A percentile compares a stretch with the other conserved stretches of the same genome.
Evolutionary conservation across 2,797 vertebrate genomes (phyloP).

Genomic region (Tenualosa ilisha): DNA sequence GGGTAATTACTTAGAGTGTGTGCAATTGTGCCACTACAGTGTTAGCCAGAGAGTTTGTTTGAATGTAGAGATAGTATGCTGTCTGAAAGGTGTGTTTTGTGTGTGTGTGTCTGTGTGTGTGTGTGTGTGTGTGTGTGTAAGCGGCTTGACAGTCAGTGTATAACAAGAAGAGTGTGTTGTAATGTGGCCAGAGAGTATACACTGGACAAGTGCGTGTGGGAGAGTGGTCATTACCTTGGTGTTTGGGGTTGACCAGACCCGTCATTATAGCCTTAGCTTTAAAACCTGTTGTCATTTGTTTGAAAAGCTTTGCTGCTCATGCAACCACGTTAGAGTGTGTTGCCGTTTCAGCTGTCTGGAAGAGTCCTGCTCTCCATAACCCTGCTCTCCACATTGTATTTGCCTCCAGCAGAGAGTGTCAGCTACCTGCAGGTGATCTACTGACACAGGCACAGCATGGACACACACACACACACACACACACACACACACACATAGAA

Average conservation of each 20-base stretch:
- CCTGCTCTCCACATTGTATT: slow-evolving; percentile 44
- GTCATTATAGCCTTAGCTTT: background rate
- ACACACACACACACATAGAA: slow-evolving; percentile 34
- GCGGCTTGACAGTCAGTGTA: background rate
- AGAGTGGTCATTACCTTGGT: background rate
- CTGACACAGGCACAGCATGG: slow-evolving; percentile 31
- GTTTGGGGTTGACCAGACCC: background rate
- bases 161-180: background rate
- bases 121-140: slow-evolving; percentile 3
- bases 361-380: slow-evolving; percentile 53
- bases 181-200: background rate
- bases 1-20: background rate
- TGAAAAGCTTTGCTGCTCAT: background rate
- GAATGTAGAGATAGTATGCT: background rate
- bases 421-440: slow-evolving; percentile 40
- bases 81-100: background rate
- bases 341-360: slow-evolving; percentile 29
- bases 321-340: background rate
- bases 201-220: background rate
- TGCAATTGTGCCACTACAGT: background rate
- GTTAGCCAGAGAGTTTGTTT: too few relatives aligned
- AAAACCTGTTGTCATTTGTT: background rate
- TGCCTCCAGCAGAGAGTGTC: slow-evolving; percentile 29
- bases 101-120: background rate
- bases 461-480: slow-evolving; percentile 19